These are phyloP conservation scores for Margarornis squamiger DNA, from an alignment of 2,797 vertebrate genomes.

Conservation along the genomic window DNA sequence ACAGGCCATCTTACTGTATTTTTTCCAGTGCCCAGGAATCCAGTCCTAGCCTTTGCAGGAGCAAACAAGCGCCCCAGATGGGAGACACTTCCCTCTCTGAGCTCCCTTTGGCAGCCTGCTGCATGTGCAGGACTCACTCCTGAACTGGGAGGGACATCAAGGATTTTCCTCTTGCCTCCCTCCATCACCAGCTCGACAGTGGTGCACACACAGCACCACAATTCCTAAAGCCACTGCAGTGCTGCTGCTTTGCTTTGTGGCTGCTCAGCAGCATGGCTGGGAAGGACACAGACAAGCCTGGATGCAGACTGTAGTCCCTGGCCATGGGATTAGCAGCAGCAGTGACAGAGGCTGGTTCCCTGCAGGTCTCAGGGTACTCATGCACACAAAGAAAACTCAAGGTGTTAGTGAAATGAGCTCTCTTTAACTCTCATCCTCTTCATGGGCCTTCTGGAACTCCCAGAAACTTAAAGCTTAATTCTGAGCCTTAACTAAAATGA, in stretches of 20 bases:
- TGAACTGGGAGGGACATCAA: not conserved
- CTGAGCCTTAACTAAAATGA: not conserved
- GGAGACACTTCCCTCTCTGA: not conserved
- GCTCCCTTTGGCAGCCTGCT: not conserved
- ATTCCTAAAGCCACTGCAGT: not conserved
- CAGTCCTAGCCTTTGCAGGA: not conserved
- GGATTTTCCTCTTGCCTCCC: not conserved
- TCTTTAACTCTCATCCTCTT: not conserved
- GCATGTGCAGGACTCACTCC: not conserved
- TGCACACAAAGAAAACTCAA: not conserved
- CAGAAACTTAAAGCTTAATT: not conserved
- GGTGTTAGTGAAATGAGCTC: not conserved
- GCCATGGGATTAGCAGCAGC: rapidly evolving
- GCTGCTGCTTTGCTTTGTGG: not conserved
- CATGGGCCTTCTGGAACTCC: not conserved
- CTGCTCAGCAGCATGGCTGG: not conserved
- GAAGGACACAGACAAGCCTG: not conserved
- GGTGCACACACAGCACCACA: not conserved
- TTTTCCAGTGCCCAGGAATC: not conserved
- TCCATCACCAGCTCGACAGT: not conserved
- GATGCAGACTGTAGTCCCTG: not conserved
- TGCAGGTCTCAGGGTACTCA: too few relatives aligned
- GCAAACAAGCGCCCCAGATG: not conserved
- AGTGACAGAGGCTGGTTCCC: not conserved
- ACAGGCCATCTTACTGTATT: not conserved